phyloP scores from a whole-genome alignment of 2,888 invertebrate genomes.

The Lysandra bellargus region DNA sequence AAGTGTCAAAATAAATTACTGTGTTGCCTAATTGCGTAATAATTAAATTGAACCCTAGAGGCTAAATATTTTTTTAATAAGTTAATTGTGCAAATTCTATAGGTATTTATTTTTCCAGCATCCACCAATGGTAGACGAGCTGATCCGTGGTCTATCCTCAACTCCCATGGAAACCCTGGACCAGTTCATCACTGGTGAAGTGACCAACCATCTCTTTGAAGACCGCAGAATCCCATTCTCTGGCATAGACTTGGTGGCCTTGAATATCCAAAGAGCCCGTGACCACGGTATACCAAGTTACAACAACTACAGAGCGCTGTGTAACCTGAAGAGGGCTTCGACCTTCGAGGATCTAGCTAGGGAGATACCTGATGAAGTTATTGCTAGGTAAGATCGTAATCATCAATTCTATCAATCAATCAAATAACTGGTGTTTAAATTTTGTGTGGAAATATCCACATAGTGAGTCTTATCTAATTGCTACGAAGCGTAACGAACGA shows the following conservation, averaged over 20 bases:
- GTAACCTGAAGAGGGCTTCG: conserved; percentile 91
- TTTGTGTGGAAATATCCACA: too few relatives aligned
- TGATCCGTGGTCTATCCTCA: conserved; percentile 90
- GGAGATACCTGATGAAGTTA: conserved; percentile 92
- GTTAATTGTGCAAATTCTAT: too few relatives aligned
- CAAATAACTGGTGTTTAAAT: neutral
- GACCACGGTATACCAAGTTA: conserved; percentile 94
- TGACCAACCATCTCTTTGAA: conserved; percentile 96
- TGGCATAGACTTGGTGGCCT: conserved; percentile 94
- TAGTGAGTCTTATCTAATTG: too few relatives aligned
- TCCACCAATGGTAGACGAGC: conserved; percentile 90
- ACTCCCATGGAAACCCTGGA: conserved; percentile 96
- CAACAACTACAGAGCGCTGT: conserved; percentile 94
- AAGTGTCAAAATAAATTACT: too few relatives aligned
- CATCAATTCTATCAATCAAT: too few relatives aligned
- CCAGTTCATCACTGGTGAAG: conserved; percentile 96
- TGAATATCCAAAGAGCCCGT: conserved; percentile 93
- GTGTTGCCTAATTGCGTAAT: too few relatives aligned
- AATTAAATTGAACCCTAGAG: too few relatives aligned
- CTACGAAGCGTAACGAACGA: too few relatives aligned
- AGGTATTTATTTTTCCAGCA: conserved; percentile 53
- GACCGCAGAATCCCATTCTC: conserved; percentile 93
- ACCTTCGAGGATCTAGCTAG: conserved; percentile 92
- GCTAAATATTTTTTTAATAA: too few relatives aligned
- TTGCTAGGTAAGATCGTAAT: conserved; percentile 71